These are phyloP conservation scores for Pantherophis vulpinus DNA, from an alignment of 2,797 vertebrate species.

Conservation along the genomic window DNA sequence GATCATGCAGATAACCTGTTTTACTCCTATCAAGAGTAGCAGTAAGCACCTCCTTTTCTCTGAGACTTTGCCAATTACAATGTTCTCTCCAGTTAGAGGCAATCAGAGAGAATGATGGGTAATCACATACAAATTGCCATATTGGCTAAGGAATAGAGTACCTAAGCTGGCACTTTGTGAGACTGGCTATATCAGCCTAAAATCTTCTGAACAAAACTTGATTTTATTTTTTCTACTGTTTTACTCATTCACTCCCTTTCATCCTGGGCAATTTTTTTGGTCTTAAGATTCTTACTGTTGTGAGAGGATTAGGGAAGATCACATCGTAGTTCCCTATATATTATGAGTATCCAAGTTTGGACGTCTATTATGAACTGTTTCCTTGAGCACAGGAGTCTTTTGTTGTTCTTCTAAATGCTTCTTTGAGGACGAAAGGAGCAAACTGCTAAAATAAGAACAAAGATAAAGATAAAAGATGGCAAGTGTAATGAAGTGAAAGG, in stretches of 20 bases:
- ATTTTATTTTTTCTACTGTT: background rate
- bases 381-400: background rate
- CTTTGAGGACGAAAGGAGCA: background rate
- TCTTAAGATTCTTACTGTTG: background rate
- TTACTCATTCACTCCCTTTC: background rate
- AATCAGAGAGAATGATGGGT: slow-evolving; percentile 26
- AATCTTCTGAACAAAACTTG: background rate
- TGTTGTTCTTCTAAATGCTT: background rate
- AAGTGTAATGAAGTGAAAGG: background rate
- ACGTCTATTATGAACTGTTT: background rate
- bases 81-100: background rate
- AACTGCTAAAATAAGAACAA: background rate
- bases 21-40: background rate
- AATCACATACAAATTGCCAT: slow-evolving; percentile 26
- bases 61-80: background rate
- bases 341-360: background rate
- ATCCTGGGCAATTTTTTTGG: background rate
- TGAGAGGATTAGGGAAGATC: background rate
- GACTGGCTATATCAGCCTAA: background rate
- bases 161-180: background rate
- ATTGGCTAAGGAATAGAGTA: slow-evolving; percentile 1
- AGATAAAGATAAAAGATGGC: background rate
- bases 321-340: background rate
- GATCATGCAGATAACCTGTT: background rate
- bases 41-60: background rate